Evolutionary conservation across 2,797 vertebrate genomes (phyloP).

Genomic region (Discoglossus pictus): DNA sequence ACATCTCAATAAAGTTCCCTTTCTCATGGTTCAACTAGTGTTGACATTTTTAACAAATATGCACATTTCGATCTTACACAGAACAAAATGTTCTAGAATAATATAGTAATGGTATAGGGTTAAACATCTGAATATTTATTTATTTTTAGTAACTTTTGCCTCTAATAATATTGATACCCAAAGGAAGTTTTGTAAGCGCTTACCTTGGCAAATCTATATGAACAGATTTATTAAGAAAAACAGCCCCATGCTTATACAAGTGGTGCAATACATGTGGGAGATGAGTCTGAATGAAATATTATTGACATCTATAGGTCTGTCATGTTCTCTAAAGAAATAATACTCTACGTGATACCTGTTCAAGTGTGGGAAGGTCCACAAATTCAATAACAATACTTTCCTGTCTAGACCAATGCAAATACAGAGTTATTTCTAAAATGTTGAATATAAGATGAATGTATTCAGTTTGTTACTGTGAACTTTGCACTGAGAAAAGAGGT

Average conservation of each 20-base stretch:
- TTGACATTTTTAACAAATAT: constrained; percentile 28
- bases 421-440: no score
- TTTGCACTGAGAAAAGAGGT: no score
- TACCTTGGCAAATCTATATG: constrained; percentile 25
- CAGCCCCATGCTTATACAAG: constrained; percentile 28
- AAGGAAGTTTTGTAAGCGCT: constrained; percentile 18
- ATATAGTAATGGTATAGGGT: constrained; percentile 15
- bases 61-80: constrained; percentile 14
- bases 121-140: constrained; percentile 9
- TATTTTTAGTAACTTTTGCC: constrained; percentile 9
- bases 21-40: constrained; percentile 1
- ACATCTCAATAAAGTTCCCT: background rate
- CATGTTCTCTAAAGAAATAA: no score
- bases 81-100: constrained; percentile 3
- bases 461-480: no score
- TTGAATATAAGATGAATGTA: no score
- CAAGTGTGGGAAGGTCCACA: no score
- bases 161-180: constrained; percentile 39
- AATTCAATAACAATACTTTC: no score
- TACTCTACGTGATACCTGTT: no score
- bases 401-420: no score
- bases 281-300: background rate
- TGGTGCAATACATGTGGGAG: constrained; percentile 15
- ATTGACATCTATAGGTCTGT: background rate
- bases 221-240: constrained; percentile 31